A percentile compares a stretch with the other conserved stretches of the same genome.
Evolutionary conservation across 2,113 vertebrate genomes (phyloP).

Genomic region (Calyptomena viridis): DNA sequence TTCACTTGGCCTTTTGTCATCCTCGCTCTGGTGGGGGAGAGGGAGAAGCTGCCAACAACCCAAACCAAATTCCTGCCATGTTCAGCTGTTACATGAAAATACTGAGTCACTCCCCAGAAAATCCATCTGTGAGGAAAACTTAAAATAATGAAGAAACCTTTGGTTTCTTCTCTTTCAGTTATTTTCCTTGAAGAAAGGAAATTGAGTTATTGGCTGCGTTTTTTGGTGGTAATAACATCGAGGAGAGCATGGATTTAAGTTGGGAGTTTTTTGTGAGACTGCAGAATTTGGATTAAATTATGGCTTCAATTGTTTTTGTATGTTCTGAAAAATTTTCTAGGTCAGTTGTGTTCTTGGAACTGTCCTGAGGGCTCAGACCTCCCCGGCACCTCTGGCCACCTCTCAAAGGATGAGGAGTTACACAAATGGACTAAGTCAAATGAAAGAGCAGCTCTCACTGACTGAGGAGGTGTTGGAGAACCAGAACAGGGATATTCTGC

Average conservation of each 20-base stretch:
- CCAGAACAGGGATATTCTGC: not conserved
- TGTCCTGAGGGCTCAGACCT: not conserved
- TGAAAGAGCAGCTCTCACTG: not conserved
- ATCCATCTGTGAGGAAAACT: not conserved
- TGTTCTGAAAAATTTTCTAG: not conserved
- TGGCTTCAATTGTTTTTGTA: not conserved
- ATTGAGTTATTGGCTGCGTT: not conserved
- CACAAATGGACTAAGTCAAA: not conserved
- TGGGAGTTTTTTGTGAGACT: not conserved
- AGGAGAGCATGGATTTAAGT: not conserved
- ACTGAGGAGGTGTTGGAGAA: not conserved
- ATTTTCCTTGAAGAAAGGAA: not conserved
- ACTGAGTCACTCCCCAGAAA: conserved; percentile 3
- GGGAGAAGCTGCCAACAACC: not conserved
- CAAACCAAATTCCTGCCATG: not conserved
- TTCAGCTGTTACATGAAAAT: not conserved
- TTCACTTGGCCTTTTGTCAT: not conserved
- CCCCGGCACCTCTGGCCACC: not conserved
- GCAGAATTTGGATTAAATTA: not conserved
- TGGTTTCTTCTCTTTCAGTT: not conserved
- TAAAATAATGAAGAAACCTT: not conserved
- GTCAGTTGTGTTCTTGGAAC: not conserved
- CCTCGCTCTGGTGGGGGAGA: not conserved
- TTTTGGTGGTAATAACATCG: not conserved
- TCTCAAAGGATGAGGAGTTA: not conserved